Base-by-base conservation (phyloP, 2,888 invertebrate genomes). In the Caenorhabditis japonica region DNA sequence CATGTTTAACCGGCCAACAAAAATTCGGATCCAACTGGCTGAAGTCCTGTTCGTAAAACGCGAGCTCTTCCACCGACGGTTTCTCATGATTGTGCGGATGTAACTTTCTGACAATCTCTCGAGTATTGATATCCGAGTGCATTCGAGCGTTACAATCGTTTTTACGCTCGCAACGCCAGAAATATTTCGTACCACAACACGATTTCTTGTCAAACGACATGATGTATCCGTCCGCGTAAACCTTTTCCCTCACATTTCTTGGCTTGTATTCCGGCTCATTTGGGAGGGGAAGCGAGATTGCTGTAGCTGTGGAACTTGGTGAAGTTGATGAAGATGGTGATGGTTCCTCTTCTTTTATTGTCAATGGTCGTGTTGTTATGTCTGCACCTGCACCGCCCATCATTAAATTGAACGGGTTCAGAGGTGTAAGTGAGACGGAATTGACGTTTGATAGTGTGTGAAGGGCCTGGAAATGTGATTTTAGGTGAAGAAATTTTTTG, bases 151-250 rank as follows among this genome's bases (percentile, higher is more conserved):
- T 53, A 68, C 76, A 76, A 33, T 74, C 71, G 30, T 66, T 66
- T 34, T 76, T 76, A 5, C 66, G 53, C 36, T 76, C 76, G 39
- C 76, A 76, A 43, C 76, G 36, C 76, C 76, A 76, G 44, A 76
- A 76, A 12, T 55, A 17, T 17, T 64, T 68, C 39, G 39, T 46
- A 30, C 74, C 70, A 38, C 76, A 70, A 4, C 55, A 66, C 4
- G 70, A 71, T 23, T 55, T 55, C 36, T 76, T 76, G 25, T 76
- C 76, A 33, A 68, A 76, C 23, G 70, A 62, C 62, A 76, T 73
- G 17, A 74, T 70, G 53, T 43, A 76, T 19, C 76, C 76, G 41
- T 70, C 69, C 12, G 68, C 76, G 41, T 41, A 69, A 19, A 76
- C 68, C 51, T 76, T 62, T 41, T 64, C 60, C 30, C 73, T 52